Base-by-base conservation (phyloP, 2,797 vertebrate genomes). In the Acrossocheilus fasciatus region DNA sequence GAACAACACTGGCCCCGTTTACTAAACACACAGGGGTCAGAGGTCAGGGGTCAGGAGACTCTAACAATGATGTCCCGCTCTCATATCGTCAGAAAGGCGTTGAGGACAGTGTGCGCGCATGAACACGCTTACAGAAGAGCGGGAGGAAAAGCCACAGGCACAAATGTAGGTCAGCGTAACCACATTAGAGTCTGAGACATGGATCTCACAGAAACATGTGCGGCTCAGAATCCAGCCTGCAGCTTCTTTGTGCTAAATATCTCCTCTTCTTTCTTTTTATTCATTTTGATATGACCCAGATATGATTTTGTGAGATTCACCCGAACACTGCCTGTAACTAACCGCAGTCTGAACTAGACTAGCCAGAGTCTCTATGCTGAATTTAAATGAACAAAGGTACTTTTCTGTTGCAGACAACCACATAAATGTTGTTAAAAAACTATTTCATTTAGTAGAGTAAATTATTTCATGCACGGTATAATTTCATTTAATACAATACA, bases 131-230 rank as follows among this genome's bases (percentile, higher is more conserved):
- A 17, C 64, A 36, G 64, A 68, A 34, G 64, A 68, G 64, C 30
- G 17, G 81, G 34, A 87, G 45, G 50, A 39, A 64, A 75, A 47
- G 52, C 87, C 74, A 86, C 47, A 69, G 91, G 88, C 89, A 91
- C 92, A 93, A 94, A 95, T 96, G 93, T 95, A 91, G 94, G 94
- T 94, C 94, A 94, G 89, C 90, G 87, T 92, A 93, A 95, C 94
- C 93, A 93, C 92, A 93, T 94, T 94, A 94, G 90, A 90, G 77
- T 54, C 94, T 92, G 93, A 93, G 92, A 92, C 88, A 30, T 89
- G 78, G 89, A 41, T 83, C 87, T 76, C 87, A 47, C 74, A 86
- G 77, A 88, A 89, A 86, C 89, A 89, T 50, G 45, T 41, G 52
- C 3, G 17, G 41, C 10, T 57, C 52, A 59, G n/a, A 41, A 57